Evolutionary conservation across 2,797 vertebrate species (phyloP), one percentile per base, ranked within the genome.

Genomic region (Cossypha dichroa): DNA sequence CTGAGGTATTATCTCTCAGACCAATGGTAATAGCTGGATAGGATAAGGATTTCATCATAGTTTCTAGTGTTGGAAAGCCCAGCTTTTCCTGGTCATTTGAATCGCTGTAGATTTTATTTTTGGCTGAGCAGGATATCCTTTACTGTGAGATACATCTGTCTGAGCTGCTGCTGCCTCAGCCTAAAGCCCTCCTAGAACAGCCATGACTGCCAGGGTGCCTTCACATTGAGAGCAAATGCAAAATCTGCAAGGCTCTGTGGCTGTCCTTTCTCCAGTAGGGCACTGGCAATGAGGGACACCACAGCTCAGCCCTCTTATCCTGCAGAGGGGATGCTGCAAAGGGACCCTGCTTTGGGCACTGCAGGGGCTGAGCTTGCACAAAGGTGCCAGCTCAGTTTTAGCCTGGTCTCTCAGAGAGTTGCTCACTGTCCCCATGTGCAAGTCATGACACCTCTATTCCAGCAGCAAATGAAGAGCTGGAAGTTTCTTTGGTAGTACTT

Each of bases 241-340:
- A 80, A 91, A 45, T 64, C 49, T 75, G 10, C 31, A 34, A 7
- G 23, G 3, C 15, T 80, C 19, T 78, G 12, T 59, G 58, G 22
- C 25, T 85, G 15, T 69, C 1, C 7, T 15, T 88, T 66, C 26
- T 46, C 55, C 48, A 55, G 5, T 0, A 40, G 41, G 13, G 34
- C 70, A 21, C 13, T 75, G 38, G 15, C 6, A 14, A 9, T 38
- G 34, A 62, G 4, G 1, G 2, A 10, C 38, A 41, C 0, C 8
- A 17, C 13, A 72, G 28, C 23, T 73, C 77, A 59, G 11, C 10
- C 20, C 13, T 79, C 45, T 56, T 16, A 19, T 17, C 9, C 38
- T 75, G 45, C 38, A 62, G 48, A 14, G 8, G 5, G 21, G 12
- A 31, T 67, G 13, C 9, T 75, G 48, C n/a, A 73, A 40, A 85